phyloP scores from a whole-genome alignment of 2,888 invertebrate genomes.

The Lamellibrachia satsuma region DNA sequence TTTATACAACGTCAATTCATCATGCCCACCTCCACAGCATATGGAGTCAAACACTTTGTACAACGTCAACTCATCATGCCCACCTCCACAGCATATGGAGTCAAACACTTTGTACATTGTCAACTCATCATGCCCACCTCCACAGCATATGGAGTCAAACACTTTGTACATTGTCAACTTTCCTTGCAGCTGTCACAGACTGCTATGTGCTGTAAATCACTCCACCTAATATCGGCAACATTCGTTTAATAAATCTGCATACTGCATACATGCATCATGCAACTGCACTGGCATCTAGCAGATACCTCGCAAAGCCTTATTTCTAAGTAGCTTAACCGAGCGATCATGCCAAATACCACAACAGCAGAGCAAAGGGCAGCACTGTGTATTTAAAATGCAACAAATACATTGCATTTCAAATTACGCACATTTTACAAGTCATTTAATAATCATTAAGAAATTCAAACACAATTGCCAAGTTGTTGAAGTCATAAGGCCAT shows the following conservation, averaged over 20 bases:
- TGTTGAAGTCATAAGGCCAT: neutral
- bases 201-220: neutral
- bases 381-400: neutral
- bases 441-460: neutral
- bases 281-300: neutral
- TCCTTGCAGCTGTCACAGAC: neutral
- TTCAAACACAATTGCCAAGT: neutral
- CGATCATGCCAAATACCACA: neutral
- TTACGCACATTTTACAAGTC: neutral
- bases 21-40: neutral
- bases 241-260: neutral
- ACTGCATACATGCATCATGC: neutral
- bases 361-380: neutral
- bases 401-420: neutral
- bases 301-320: neutral
- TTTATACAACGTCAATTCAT: neutral
- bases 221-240: neutral
- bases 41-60: neutral
- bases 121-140: no score
- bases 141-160: neutral
- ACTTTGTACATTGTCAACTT: neutral
- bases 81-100: no score
- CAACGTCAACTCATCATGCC: neutral
- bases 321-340: neutral
- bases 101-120: no score